These are phyloP conservation scores for Carlito syrichta DNA, from an alignment of 2,113 vertebrate genomes.

Conservation along the genomic window DNA sequence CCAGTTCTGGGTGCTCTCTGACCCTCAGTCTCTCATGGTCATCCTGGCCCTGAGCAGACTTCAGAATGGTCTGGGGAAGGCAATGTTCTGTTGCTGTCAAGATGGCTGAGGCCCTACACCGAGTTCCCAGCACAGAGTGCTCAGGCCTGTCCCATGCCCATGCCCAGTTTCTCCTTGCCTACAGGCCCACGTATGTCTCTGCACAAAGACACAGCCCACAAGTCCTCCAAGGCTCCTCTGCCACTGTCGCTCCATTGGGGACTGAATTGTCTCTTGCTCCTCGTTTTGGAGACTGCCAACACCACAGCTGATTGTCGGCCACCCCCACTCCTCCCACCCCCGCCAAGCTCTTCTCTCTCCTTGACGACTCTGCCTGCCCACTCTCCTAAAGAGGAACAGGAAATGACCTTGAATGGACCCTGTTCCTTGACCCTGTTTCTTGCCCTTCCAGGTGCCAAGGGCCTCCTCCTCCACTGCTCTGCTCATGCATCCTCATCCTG, in stretches of 20 bases:
- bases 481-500: fast-evolving
- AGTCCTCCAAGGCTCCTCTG: neutral
- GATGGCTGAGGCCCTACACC: neutral
- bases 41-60: neutral
- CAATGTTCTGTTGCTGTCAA: neutral
- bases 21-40: neutral
- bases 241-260: neutral
- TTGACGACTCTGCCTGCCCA: too few relatives aligned
- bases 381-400: neutral
- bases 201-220: fast-evolving
- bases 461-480: too few relatives aligned
- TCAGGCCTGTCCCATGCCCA: neutral
- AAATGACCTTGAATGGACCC: neutral
- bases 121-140: neutral
- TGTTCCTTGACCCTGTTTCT: too few relatives aligned
- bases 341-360: neutral
- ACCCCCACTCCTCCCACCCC: neutral
- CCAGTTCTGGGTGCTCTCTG: neutral
- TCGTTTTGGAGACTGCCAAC: neutral
- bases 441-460: fast-evolving
- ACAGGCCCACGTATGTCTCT: neutral
- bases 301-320: fast-evolving
- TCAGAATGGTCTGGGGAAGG: neutral
- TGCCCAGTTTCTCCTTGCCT: neutral
- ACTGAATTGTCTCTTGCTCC: neutral